Evolutionary conservation across 2,113 vertebrate species (phyloP).

Genomic region (Sus scrofa): DNA sequence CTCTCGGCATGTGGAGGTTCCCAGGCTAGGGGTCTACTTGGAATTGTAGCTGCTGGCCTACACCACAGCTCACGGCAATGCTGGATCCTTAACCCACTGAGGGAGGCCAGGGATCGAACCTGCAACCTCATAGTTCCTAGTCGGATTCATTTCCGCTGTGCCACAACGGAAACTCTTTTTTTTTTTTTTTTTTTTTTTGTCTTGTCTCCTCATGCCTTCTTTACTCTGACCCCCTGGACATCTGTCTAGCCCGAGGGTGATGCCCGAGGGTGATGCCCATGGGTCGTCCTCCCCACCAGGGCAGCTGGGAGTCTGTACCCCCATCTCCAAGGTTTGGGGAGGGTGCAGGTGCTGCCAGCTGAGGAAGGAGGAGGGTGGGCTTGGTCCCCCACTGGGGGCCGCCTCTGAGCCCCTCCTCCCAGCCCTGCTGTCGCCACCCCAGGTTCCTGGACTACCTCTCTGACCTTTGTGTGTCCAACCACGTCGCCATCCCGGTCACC

Average conservation of each 20-base stretch:
- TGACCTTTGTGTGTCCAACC: constrained; percentile 98
- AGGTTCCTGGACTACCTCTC: constrained; percentile 99
- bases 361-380: neutral
- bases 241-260: neutral
- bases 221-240: neutral
- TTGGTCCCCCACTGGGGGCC: neutral
- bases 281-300: neutral
- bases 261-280: neutral
- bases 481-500: constrained; percentile 97
- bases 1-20: too few species aligned
- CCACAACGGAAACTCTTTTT: too few species aligned
- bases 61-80: too few species aligned
- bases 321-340: neutral
- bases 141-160: too few species aligned
- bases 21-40: too few species aligned
- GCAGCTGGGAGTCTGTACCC: neutral
- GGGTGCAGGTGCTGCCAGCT: neutral
- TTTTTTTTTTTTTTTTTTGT: too few species aligned
- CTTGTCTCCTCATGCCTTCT: neutral
- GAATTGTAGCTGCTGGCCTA: too few species aligned
- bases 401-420: neutral
- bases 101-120: too few species aligned
- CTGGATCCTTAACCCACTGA: too few species aligned
- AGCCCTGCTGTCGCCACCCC: neutral
- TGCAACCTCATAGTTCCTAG: too few species aligned